Evolutionary conservation across 2,888 invertebrate species (phyloP).

Genomic region (Orthosia cruda): DNA sequence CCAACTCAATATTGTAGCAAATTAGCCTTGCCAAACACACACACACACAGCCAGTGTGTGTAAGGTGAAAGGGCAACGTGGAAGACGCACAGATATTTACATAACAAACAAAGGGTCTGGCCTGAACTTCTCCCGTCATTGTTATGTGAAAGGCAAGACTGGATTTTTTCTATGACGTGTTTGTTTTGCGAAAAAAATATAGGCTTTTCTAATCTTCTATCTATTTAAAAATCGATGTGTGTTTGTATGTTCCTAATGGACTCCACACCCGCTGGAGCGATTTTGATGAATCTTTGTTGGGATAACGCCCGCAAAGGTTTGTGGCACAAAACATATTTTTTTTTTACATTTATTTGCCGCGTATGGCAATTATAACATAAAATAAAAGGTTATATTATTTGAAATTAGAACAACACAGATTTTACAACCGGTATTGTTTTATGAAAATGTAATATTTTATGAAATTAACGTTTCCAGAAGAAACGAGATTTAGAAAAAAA

Average conservation of each 20-base stretch:
- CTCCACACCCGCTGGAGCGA: too few relatives aligned
- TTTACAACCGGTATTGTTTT: background rate
- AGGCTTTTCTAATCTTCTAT: too few relatives aligned
- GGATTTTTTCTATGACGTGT: constrained; percentile 18
- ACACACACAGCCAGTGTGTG: constrained; percentile 39
- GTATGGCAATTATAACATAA: too few relatives aligned
- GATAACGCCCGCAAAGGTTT: too few relatives aligned
- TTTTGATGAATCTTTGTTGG: too few relatives aligned
- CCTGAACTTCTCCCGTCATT: constrained; percentile 24
- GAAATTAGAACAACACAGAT: too few relatives aligned
- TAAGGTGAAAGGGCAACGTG: constrained; percentile 67
- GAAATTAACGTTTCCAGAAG: background rate
- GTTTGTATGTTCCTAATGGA: too few relatives aligned
- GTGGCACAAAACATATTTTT: too few relatives aligned
- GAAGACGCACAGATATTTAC: constrained; percentile 60
- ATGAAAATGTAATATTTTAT: background rate
- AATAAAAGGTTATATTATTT: too few relatives aligned
- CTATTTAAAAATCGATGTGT: too few relatives aligned
- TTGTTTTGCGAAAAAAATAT: background rate
- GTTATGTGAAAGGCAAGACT: constrained; percentile 21
- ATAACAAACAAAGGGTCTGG: constrained; percentile 52
- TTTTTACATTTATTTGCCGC: too few relatives aligned
- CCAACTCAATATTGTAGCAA: constrained; percentile 69
- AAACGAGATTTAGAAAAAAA: background rate
- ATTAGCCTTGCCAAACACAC: constrained; percentile 74